Conservation (phyloP, 2,113 vertebrate species). For the Romanogobio albipinnatus region DNA sequence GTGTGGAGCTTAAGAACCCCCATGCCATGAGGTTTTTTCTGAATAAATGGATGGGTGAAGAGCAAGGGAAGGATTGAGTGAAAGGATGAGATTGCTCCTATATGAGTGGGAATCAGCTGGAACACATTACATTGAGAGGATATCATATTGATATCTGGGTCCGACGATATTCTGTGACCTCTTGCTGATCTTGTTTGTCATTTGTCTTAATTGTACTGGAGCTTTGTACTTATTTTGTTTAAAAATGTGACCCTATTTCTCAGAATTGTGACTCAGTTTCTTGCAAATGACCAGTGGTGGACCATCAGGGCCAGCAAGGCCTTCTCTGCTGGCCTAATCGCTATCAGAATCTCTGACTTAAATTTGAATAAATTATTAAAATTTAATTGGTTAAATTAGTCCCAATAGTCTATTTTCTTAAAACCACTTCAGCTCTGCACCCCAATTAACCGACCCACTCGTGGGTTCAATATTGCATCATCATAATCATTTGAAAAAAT, state of each 20-base stretch:
- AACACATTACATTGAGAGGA: neutral
- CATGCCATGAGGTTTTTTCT: slow-evolving; percentile 20
- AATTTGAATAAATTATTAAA: too few species aligned
- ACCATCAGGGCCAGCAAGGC: too few species aligned
- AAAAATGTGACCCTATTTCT: neutral
- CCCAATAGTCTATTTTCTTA: too few species aligned
- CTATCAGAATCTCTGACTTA: too few species aligned
- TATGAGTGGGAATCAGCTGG: neutral
- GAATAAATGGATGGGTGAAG: neutral
- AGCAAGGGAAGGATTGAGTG: neutral
- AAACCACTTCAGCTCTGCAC: too few species aligned
- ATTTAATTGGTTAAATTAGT: too few species aligned
- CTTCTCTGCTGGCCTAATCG: too few species aligned
- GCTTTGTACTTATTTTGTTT: neutral
- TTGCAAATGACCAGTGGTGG: too few species aligned
- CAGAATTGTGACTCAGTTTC: neutral
- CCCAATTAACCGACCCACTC: too few species aligned
- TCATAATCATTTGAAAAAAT: too few species aligned
- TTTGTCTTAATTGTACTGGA: neutral
- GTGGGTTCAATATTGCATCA: too few species aligned
- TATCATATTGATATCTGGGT: neutral
- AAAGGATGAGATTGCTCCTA: slow-evolving; percentile 9
- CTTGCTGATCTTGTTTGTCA: neutral
- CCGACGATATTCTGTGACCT: neutral
- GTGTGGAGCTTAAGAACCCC: slow-evolving; percentile 13